phyloP scores from a whole-genome alignment of 2,888 invertebrate genomes.

The Zootermopsis nevadensis region DNA sequence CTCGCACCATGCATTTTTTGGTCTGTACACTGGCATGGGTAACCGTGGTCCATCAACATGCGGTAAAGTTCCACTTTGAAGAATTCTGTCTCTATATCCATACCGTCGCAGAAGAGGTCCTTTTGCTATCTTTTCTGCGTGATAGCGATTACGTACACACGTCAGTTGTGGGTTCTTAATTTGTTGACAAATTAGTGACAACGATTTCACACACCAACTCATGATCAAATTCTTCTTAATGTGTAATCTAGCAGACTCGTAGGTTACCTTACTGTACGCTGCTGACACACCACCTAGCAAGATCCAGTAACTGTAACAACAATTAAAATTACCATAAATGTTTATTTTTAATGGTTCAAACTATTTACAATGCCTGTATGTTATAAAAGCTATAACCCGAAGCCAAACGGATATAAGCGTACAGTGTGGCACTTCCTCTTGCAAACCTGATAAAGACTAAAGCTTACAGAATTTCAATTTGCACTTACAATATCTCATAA shows the following conservation, averaged over 20 bases:
- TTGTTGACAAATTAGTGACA: neutral
- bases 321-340: neutral
- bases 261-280: too few relatives aligned
- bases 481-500: too few relatives aligned
- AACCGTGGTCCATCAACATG: conserved; percentile 68
- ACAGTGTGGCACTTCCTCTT: too few relatives aligned
- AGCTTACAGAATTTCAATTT: too few relatives aligned
- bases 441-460: too few relatives aligned
- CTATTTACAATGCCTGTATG: too few relatives aligned
- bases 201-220: conserved; percentile 24
- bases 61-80: conserved; percentile 77
- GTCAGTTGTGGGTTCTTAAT: conserved; percentile 61
- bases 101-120: conserved; percentile 74
- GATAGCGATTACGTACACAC: conserved; percentile 69
- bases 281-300: too few relatives aligned
- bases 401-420: too few relatives aligned
- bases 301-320: too few relatives aligned
- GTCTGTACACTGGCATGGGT: conserved; percentile 75
- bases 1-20: conserved; percentile 79
- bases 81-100: conserved; percentile 77
- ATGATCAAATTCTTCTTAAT: neutral
- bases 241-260: too few relatives aligned
- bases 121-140: conserved; percentile 70
- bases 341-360: too few relatives aligned
- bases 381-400: too few relatives aligned